Evolutionary conservation across 1,140 invertebrate genomes (phyloP), one percentile per base, ranked within the genome.

Genomic region (Drosophila pallidifrons): DNA sequence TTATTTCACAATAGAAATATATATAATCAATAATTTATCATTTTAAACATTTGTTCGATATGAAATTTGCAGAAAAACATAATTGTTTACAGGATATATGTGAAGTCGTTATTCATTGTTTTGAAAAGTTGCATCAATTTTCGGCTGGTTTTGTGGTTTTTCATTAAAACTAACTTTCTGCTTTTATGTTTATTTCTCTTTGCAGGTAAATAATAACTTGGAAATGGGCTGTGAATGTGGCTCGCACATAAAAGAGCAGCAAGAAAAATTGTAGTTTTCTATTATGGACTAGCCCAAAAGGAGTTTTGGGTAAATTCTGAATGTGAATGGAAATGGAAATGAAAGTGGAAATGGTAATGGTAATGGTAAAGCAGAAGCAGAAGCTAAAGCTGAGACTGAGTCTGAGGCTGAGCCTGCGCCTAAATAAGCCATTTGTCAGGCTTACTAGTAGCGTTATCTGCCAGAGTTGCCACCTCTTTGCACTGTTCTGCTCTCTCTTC

Each of bases 351-450:
- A 25, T 25, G 20, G 3, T 4, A 25, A 25, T 25, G 20, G 20
- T 4, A 25, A 25, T 25, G 20, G 20, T 3, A 25, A 25, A 25
- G 20, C 20, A 25, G 43, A 28, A 46, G 46, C 38, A 52, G 46
- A 43, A 28, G 32, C 35, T 30, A 35, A 15, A 57, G 43, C 30
- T 58, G 68, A 66, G 65, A 38, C 11, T 13, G 45, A 32, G 32
- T 43, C 32, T 58, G 30, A 13, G 58, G 43, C 30, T 64, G 69
- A 67, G 66, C 58, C 41, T 67, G 51, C 47, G 81, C 74, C 79
- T 81, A 86, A 85, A 86, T 83, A 83, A 86, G 77, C 81, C 82
- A 85, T 86, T 86, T 86, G 78, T 86, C 78, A 81, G 81, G 81
- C 77, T 83, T 80, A 80, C 54, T 51, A 58, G 10, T 16, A 20